These are phyloP conservation scores for Acanthosoma haemorrhoidale DNA, from an alignment of 2,888 invertebrate species.

Conservation along the genomic window DNA sequence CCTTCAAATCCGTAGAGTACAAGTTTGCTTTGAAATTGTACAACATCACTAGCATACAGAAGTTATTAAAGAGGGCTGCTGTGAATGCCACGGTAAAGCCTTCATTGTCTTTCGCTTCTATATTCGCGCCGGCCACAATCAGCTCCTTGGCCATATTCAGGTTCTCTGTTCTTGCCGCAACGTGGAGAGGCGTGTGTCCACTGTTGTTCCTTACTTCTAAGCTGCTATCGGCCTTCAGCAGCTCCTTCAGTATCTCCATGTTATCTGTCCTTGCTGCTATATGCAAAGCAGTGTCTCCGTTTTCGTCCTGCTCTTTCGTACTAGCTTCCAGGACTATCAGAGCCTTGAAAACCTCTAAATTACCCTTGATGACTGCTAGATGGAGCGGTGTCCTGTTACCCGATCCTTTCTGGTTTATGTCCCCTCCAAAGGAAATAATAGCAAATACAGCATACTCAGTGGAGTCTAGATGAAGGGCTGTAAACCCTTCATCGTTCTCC, in stretches of 20 bases:
- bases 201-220: background rate
- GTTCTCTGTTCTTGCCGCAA: background rate
- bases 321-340: background rate
- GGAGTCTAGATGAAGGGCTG: background rate
- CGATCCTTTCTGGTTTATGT: background rate
- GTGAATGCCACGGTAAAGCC: background rate
- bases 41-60: no score
- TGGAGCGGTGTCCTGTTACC: background rate
- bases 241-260: background rate
- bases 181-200: background rate
- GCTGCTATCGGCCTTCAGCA: background rate
- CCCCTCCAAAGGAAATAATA: background rate
- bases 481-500: background rate
- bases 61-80: no score
- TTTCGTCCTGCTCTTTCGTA: background rate
- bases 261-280: background rate
- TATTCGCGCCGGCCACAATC: background rate
- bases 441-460: background rate
- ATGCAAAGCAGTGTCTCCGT: background rate
- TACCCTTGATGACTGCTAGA: background rate
- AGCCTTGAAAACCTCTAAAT: background rate
- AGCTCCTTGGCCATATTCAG: background rate
- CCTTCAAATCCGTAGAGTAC: no score
- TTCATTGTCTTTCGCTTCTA: background rate
- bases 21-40: no score